Evolutionary conservation across 2,113 vertebrate genomes (phyloP), one percentile per base, ranked within the genome.

Genomic region (Mola mola): DNA sequence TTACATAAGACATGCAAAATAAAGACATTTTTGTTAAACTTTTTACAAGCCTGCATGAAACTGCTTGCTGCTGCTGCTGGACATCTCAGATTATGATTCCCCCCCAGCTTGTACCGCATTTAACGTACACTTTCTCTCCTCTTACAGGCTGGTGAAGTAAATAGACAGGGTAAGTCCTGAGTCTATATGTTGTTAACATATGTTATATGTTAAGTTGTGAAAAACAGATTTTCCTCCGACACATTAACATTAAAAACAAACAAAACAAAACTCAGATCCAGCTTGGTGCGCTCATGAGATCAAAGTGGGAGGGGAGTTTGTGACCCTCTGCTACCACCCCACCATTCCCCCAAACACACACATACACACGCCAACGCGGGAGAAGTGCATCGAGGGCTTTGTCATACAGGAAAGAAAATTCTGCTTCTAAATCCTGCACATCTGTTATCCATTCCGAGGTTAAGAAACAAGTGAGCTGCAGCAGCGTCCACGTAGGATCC

Each of bases 121-220:
- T 69, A 82, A 83, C 48, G 11, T 15, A 44, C 26, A 76, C 55
- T 42, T 61, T 24, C 17, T 34, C 15, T 63, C 26, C 24, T 82
- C 44, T 75, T 77, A 0, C 85, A 93, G 92, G 91, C 87, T 91
- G 89, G 75, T 43, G 88, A 81, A 79, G 79, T 62, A 78, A 79
- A 87, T 53, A 87, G 55, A 86, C 79, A 91, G 73, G 91, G 92
- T 93, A 83, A 92, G 89, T 84, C 3, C 38, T 51, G 2, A 28
- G 9, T 49, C n/a, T 47, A 6, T 53, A 38, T 24, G 7, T 21
- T 28, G 6, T 26, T 7, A 4, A 25, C n/a, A 31, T 60, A 15
- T 31, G n/a, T 36, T 29, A 33, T 3, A 37, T 33, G 2, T 2
- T n/a, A 22, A 40, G 25, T 37, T 26, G 40, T 25, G 33, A 9